These are phyloP conservation scores for Hyla sarda DNA, from an alignment of 2,113 vertebrate species.

Conservation along the genomic window DNA sequence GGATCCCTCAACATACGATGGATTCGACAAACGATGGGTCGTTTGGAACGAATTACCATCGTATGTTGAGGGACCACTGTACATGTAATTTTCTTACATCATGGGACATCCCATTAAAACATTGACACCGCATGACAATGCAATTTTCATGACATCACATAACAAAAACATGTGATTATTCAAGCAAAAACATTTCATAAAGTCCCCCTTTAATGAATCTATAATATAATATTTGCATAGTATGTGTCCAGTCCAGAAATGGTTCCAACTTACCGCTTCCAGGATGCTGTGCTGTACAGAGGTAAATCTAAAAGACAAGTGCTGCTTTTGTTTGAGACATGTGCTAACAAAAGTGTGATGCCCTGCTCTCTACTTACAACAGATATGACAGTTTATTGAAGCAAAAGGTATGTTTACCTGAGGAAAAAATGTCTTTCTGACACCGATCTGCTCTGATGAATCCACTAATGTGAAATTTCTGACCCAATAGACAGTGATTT, in stretches of 20 bases:
- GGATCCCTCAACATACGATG: no score
- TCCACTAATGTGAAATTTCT: slow-evolving; percentile 81
- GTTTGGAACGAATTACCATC: no score
- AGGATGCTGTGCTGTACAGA: neutral
- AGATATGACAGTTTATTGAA: slow-evolving; percentile 69
- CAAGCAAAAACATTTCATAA: neutral
- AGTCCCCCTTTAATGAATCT: neutral
- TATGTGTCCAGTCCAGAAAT: neutral
- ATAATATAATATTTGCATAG: neutral
- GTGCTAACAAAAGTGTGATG: slow-evolving; percentile 54
- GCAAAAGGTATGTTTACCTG: slow-evolving; percentile 73
- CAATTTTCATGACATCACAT: no score
- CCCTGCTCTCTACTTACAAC: slow-evolving; percentile 63
- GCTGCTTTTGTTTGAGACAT: slow-evolving; percentile 44
- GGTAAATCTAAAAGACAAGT: slow-evolving; percentile 40
- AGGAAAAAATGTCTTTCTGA: slow-evolving; percentile 74
- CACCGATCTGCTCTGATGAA: slow-evolving; percentile 77
- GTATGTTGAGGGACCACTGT: no score
- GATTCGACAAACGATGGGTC: no score
- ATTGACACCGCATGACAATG: neutral
- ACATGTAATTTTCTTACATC: no score
- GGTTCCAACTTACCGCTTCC: neutral
- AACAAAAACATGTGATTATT: neutral
- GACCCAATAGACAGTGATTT: slow-evolving; percentile 78
- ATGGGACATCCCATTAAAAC: neutral